A percentile compares a stretch with the other conserved stretches of the same genome.
phyloP scores from a whole-genome alignment of 2,113 vertebrate genomes.

The Melanerpes formicivorus region DNA sequence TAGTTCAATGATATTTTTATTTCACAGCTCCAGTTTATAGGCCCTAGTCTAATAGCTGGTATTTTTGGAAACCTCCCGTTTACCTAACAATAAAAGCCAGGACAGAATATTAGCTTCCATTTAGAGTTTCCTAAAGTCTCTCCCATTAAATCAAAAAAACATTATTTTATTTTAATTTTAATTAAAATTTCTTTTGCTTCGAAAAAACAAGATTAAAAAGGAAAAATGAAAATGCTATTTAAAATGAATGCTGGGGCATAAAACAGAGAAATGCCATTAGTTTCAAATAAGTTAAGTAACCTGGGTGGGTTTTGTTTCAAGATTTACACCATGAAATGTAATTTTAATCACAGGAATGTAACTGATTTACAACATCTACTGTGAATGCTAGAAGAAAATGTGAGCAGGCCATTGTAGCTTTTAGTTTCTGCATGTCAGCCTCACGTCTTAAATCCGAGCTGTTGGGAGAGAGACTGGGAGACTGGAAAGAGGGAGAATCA shows the following conservation, averaged over 20 bases:
- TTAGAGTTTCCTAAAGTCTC: slow-evolving; percentile 53
- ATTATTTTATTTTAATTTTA: background rate
- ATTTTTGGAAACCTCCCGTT: slow-evolving; percentile 62
- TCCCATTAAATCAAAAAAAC: slow-evolving; percentile 24
- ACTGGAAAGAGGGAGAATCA: background rate
- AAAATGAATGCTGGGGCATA: background rate
- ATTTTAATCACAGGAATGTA: background rate
- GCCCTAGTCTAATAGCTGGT: slow-evolving; percentile 1
- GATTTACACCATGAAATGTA: background rate
- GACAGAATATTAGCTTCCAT: slow-evolving; percentile 18
- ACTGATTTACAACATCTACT: background rate
- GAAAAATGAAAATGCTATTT: background rate
- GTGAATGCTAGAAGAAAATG: background rate
- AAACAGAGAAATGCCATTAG: background rate
- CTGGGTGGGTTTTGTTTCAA: background rate
- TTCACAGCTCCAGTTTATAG: slow-evolving; percentile 53
- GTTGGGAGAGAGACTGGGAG: background rate
- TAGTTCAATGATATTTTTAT: slow-evolving; percentile 39
- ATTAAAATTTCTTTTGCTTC: slow-evolving; percentile 9
- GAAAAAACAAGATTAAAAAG: background rate
- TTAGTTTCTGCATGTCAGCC: background rate
- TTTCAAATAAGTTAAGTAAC: slow-evolving; percentile 18
- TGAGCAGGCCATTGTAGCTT: background rate
- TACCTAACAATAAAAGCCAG: slow-evolving; percentile 40
- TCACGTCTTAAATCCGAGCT: background rate